These are phyloP conservation scores for Dromococcyx pavoninus DNA, from an alignment of 2,797 vertebrate species.

Conservation along the genomic window DNA sequence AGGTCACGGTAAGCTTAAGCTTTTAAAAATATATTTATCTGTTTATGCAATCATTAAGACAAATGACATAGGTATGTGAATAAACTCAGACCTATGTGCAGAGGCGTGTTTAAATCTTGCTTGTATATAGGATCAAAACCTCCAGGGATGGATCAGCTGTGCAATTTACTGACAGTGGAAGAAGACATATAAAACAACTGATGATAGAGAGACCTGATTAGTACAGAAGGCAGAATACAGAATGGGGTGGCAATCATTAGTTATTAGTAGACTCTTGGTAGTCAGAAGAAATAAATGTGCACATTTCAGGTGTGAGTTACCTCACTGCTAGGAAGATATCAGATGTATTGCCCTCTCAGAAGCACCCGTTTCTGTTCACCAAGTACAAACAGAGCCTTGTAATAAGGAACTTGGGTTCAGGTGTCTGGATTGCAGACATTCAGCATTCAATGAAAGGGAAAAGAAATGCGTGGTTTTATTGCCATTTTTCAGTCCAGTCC, in stretches of 20 bases:
- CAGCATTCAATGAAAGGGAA: not conserved
- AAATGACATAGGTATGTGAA: not conserved
- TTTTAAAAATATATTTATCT: not conserved
- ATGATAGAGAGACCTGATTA: not conserved
- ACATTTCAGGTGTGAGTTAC: not conserved
- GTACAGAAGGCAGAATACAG: not conserved
- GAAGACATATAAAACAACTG: not conserved
- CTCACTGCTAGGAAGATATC: not conserved
- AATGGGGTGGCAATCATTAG: not conserved
- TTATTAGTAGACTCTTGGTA: not conserved
- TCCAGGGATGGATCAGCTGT: not conserved
- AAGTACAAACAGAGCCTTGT: not conserved
- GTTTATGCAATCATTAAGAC: not conserved
- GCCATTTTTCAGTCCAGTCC: not conserved
- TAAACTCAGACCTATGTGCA: not conserved
- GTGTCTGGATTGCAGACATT: not conserved
- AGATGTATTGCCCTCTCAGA: not conserved
- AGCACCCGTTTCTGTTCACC: not conserved
- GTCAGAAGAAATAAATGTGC: not conserved
- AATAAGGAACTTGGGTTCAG: not conserved
- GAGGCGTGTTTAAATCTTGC: not conserved
- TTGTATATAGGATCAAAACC: not conserved
- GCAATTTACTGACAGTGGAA: not conserved
- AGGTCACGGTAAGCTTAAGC: slow-evolving; percentile 85
- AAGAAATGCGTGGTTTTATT: not conserved